Evolutionary conservation across 2,888 invertebrate species (phyloP), one percentile per base, ranked within the genome.

Genomic region (Phragmatobia fuliginosa): DNA sequence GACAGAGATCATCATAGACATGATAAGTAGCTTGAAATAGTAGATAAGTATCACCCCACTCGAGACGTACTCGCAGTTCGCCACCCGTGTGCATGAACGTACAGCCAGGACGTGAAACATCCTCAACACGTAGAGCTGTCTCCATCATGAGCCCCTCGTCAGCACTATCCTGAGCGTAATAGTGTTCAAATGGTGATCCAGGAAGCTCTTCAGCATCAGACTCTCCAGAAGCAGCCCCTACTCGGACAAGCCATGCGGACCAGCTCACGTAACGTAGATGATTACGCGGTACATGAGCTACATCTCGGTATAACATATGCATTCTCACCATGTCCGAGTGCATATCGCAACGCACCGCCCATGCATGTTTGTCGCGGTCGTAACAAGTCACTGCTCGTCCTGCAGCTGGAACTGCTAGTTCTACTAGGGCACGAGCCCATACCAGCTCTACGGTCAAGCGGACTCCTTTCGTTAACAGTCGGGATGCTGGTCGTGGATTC

Each of bases 101-200:
- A 88, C 97, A 97, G 68, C 96, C 96, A 32, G 97, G 94, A 71
- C 97, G 96, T 83, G 97, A 94, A 67, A 96, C 92, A 91, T 97
- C 97, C 86, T 97, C 97, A 33, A 97, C 97, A 21, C 96, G 96
- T 60, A 98, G 95, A 79, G 97, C 96, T 8, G 98, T 97, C 88
- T 97, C 97, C 96, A 98, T 97, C 89, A 97, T 97, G 75, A 97
- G 97, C 10, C 98, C 98, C 84, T 97, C 97, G 87, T 98, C 97
- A 1, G 96, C 96, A 69, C 96, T 97, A 75, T 97, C 97, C 88
- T 98, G 97, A 25, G 97, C 97, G 88, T 97, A 98, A 89, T 98
- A 98, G 83, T 97, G 97, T 81, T 97, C 96, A 90, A 97, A 97
- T 6, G 97, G 97, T 0, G 97, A 96, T 21, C 97, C 97, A 0